Base-by-base conservation (phyloP, 2,113 vertebrate species). In the Chitala chitala region DNA sequence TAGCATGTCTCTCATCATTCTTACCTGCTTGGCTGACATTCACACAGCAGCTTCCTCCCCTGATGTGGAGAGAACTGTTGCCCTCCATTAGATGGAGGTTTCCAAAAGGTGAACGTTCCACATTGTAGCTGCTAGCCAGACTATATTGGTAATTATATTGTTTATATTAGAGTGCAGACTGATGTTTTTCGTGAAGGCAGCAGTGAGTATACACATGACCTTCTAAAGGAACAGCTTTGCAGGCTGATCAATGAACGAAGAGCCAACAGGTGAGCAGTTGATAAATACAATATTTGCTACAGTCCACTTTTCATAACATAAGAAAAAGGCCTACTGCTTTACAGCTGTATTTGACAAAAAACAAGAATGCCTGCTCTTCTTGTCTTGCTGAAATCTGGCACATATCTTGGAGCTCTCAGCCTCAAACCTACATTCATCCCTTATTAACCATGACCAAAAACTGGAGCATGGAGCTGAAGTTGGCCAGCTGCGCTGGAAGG, bases 401-500 rank as follows among this genome's bases (percentile, higher is more conserved):
- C 64, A 42, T 38, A 38, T 42, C 46, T 68, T 4, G 20, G 40
- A 29, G n/a, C 6, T 0, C 48, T 15, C 26, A 31, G 26, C 54
- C 22, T n/a, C n/a, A 20, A 4, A 2, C 22, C 22, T 10, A 1
- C 53, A n/a, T 69, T 53, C 66, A 69, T 51, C 26, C 17, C 44
- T 69, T 48, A 69, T 53, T 31, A 26, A 53, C 26, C 26, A 50
- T 69, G 68, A 69, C 44, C 29, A 15, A 42, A 69, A 69, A 6
- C 48, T 29, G 46, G 48, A 51, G 26, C 17, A 26, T 69, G 44
- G 29, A 51, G 36, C 9, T 20, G 46, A 53, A 69, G 20, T 50
- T 31, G n/a, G 42, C 24, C 15, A 69, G 40, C 29, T 51, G 46
- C 20, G 33, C 53, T 36, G 44, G 48, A 69, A 69, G 44, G 24